A percentile compares a stretch with the other conserved stretches of the same genome.
phyloP scores from a whole-genome alignment of 1,140 invertebrate species.

The Brachionus koreanus region DNA sequence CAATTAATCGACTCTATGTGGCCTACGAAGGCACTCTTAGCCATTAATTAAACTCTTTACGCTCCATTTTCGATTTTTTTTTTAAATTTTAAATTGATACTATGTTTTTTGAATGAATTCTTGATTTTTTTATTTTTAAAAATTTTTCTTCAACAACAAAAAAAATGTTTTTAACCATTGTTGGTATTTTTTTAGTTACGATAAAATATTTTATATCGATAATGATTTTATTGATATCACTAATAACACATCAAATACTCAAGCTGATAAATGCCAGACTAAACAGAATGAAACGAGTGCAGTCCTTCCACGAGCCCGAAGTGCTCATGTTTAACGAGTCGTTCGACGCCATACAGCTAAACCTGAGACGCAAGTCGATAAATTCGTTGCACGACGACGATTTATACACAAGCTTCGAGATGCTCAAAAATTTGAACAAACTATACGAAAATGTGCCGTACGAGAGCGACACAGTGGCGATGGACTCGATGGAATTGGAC shows the following conservation, averaged over 20 bases:
- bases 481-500: background rate
- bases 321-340: slow-evolving; percentile 14
- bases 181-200: slow-evolving; percentile 41
- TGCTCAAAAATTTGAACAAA: slow-evolving; percentile 19
- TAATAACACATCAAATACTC: slow-evolving; percentile 9
- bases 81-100: background rate
- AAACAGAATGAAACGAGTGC: background rate
- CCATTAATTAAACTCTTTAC: slow-evolving; percentile 27
- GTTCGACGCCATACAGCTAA: background rate
- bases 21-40: background rate
- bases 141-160: background rate
- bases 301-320: background rate
- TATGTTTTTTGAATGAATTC: background rate
- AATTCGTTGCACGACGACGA: background rate
- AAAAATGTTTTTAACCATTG: slow-evolving; percentile 36
- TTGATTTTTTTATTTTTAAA: background rate
- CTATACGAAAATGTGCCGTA: slow-evolving; percentile 4
- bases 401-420: background rate
- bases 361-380: background rate
- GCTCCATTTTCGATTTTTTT: slow-evolving; percentile 13
- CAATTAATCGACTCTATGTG: background rate
- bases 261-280: background rate
- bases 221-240: slow-evolving; percentile 37
- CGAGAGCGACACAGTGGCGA: background rate
- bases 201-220: slow-evolving; percentile 8